Evolutionary conservation across 2,797 vertebrate species (phyloP), one percentile per base, ranked within the genome.

Genomic region (Poliocrania exsul): DNA sequence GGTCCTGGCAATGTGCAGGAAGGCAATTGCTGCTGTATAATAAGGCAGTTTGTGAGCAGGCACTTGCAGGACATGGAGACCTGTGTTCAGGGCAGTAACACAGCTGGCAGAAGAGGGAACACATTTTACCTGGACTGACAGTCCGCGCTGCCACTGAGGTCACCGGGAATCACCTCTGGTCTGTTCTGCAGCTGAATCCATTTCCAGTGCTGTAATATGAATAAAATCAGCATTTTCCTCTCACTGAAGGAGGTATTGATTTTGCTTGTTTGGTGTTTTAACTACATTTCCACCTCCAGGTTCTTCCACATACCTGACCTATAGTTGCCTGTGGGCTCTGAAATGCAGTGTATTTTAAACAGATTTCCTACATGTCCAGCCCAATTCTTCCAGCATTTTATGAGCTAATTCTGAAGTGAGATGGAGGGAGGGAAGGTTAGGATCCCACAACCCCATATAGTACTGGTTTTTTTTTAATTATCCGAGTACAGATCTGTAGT

Each of bases 161-260:
- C 33, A 42, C 12, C 0, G 2, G 44, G 50, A 86, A 54, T 37
- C 0, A 1, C 20, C 13, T 49, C 23, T 77, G 15, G 13, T 80
- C 77, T 47, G 35, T 77, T 67, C 40, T 51, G 29, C 31, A 18
- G 29, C 42, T 29, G 35, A 67, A 77, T 50, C 29, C 8, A 5
- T 62, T 71, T 62, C 23, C 35, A 46, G 21, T 44, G 24, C 26
- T 67, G 49, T 28, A 40, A 47, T 9, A 7, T 51, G 67, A 49
- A 60, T 26, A 54, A 64, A 80, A 58, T 50, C 50, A 72, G 11
- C 19, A 46, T 42, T 83, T 47, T 23, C 11, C 14, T 60, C 20
- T 28, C 33, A 19, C 10, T 73, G 47, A 72, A 42, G 25, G 29
- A 77, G 37, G 26, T 28, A 25, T 17, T 46, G 49, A 24, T 62